Base-by-base conservation (phyloP, 2,888 invertebrate species). In the Bruchidius siliquastri region DNA sequence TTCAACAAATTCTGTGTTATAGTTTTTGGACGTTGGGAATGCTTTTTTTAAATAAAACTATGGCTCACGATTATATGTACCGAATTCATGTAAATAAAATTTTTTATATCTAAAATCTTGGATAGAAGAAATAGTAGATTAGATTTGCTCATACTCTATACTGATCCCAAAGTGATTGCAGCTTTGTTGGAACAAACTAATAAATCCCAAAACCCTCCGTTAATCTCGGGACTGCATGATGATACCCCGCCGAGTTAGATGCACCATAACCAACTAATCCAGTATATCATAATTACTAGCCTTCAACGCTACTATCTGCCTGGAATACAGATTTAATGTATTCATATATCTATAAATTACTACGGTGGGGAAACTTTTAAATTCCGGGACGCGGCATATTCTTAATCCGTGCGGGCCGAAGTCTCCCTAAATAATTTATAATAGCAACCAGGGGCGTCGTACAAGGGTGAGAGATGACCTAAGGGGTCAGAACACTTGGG, bases 351-450 rank as follows among this genome's bases (percentile, higher is more conserved):
- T 49, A 49, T 49, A 49, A 49, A 49, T 49, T 49, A 49, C 49
- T 49, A 8, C 1, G 49, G 49, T 13, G 49, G 6, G 49, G 49
- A 49, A 49, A 49, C 49, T 49, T 49, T 49, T 49, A 49, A 49
- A 49, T 49, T 49, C 49, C 49, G 8, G 21, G 69, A 20, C 69
- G 69, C 18, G 21, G 69, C 22, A 30, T 20, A 20, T 26, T 69
- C 69, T 69, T 69, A 69, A 69, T 69, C 69, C 26, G 21, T 4
- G 20, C 13, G 22, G 26, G 26, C 21, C 69, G 69, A 49, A 13
- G 6, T 49, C 49, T 49, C 69, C 26, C 26, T 21, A 69, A 69
- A 69, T 69, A 21, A 69, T 69, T 69, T 69, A 69, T 69, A 69
- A 69, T 69, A 18, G 69, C 4, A 69, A 13, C 18, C 49, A 49